These are phyloP conservation scores for Mus musculus DNA, from an alignment of 2,113 vertebrate genomes.

Conservation along the genomic window GRCm39 chr2:45207001-45207500, in stretches of 20 bases:
- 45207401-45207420: slow-evolving; percentile 81
- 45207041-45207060: slow-evolving; percentile 4
- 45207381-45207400: slow-evolving; percentile 69
- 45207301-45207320: slow-evolving; percentile 67
- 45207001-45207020: background rate
- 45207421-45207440: slow-evolving; percentile 79
- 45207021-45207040: slow-evolving; percentile 14
- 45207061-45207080: slow-evolving; percentile 11
- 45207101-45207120: slow-evolving; percentile 30
- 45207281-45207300: slow-evolving; percentile 75
- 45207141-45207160: slow-evolving; percentile 20
- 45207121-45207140: slow-evolving; percentile 35
- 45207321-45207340: slow-evolving; percentile 63
- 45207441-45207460: slow-evolving; percentile 86
- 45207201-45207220: slow-evolving; percentile 64
- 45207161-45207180: background rate
- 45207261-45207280: slow-evolving; percentile 56
- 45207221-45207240: slow-evolving; percentile 73
- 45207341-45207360: slow-evolving; percentile 78
- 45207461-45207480: slow-evolving; percentile 84
- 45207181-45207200: slow-evolving; percentile 54
- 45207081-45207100: slow-evolving; percentile 37
- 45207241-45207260: slow-evolving; percentile 62
- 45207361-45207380: slow-evolving; percentile 75
- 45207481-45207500: slow-evolving; percentile 86